phyloP scores from a whole-genome alignment of 2,113 vertebrate species.

The Ochotona princeps region DNA sequence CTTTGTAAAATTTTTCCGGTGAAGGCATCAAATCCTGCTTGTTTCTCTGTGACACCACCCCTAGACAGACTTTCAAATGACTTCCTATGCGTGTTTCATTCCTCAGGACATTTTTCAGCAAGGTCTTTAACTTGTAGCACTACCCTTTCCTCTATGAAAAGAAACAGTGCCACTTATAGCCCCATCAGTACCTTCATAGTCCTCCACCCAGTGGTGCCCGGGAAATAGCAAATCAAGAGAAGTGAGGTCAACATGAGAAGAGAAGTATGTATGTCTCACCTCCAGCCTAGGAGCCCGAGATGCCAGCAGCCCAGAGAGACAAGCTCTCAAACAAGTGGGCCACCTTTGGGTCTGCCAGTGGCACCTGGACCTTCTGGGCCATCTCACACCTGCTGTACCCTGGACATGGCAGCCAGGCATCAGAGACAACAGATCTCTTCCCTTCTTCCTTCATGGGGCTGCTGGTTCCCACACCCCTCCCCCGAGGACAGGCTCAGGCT shows the following conservation, averaged over 20 bases:
- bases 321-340: background rate
- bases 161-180: background rate
- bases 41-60: background rate
- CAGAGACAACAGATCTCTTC: background rate
- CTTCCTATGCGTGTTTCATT: background rate
- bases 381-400: accelerated
- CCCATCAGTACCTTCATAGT: background rate
- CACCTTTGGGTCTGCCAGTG: too few species aligned
- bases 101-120: background rate
- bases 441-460: background rate
- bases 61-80: background rate
- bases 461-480: accelerated
- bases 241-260: background rate
- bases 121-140: background rate
- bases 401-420: background rate
- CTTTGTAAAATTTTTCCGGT: background rate
- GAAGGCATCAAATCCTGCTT: background rate
- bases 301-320: background rate
- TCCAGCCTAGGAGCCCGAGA: background rate
- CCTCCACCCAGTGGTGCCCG: background rate
- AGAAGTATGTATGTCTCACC: background rate
- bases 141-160: background rate
- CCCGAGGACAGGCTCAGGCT: background rate
- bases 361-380: background rate
- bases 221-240: background rate